A percentile compares a stretch with the other conserved stretches of the same genome.
These are phyloP conservation scores for Nautilus pompilius DNA, from an alignment of 1,140 invertebrate species.

Conservation along the genomic window DNA sequence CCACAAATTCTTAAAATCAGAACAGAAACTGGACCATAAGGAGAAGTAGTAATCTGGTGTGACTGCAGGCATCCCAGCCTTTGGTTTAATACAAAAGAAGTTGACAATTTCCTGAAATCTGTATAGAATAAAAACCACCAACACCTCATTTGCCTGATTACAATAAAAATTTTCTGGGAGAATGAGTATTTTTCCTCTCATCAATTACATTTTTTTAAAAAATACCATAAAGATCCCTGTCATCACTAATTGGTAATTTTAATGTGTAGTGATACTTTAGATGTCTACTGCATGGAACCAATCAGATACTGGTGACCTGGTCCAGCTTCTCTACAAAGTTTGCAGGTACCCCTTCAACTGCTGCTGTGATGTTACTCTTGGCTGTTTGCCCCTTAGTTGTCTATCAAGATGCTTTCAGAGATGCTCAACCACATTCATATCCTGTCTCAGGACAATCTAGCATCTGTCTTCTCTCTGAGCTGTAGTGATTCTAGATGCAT, in stretches of 20 bases:
- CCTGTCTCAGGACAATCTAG: too few species aligned
- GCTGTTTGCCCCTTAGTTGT: too few species aligned
- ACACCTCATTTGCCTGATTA: too few species aligned
- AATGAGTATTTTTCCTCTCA: background rate
- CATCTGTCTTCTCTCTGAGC: too few species aligned
- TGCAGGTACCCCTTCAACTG: too few species aligned
- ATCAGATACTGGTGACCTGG: too few species aligned
- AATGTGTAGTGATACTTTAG: background rate
- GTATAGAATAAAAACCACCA: slow-evolving; percentile 28
- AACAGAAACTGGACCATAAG: slow-evolving; percentile 83
- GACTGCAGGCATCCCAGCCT: slow-evolving; percentile 66
- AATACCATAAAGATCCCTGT: background rate
- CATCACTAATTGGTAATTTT: background rate
- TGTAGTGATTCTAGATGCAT: too few species aligned
- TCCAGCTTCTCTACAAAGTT: too few species aligned
- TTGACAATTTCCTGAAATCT: slow-evolving; percentile 77
- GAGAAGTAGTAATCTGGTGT: slow-evolving; percentile 87
- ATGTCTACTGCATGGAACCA: background rate
- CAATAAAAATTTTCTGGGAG: slow-evolving; percentile 1
- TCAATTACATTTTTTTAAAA: background rate
- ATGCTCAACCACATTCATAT: too few species aligned
- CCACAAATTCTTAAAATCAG: slow-evolving; percentile 94
- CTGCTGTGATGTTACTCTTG: too few species aligned
- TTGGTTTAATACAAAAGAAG: slow-evolving; percentile 87
- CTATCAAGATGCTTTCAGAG: too few species aligned